These are phyloP conservation scores for Saccopteryx leptura DNA, from an alignment of 2,113 vertebrate species.

Conservation along the genomic window DNA sequence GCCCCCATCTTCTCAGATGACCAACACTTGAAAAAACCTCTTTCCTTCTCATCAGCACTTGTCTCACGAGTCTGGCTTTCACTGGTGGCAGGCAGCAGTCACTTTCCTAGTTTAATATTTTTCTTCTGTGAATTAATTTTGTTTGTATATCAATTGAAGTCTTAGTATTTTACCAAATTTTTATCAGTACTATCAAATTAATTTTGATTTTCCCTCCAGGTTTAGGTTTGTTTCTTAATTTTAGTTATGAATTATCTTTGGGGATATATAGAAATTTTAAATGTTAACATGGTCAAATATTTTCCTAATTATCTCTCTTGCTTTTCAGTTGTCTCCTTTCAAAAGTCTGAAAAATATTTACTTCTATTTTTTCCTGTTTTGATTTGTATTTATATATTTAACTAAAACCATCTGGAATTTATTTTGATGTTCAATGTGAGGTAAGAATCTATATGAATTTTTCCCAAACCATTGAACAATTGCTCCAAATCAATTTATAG, in stretches of 20 bases:
- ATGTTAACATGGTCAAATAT: constrained; percentile 7
- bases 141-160: not conserved
- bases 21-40: no score
- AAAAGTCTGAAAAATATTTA: constrained; percentile 40
- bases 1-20: no score
- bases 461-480: not conserved
- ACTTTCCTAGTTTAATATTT: not conserved
- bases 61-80: no score
- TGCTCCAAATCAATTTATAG: not conserved
- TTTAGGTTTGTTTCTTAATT: not conserved
- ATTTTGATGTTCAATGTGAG: constrained; percentile 22
- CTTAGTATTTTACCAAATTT: constrained; percentile 31
- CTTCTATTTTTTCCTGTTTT: constrained; percentile 49
- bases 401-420: constrained; percentile 43
- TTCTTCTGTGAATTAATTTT: not conserved
- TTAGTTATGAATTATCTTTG: not conserved
- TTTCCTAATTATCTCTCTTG: not conserved
- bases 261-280: not conserved
- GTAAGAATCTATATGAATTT: constrained; percentile 9
- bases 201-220: not conserved
- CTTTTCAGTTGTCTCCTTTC: not conserved
- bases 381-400: constrained; percentile 25
- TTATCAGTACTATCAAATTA: not conserved
- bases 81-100: no score
- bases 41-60: no score